Evolutionary conservation across 1,140 invertebrate species (phyloP).

Genomic region (Diabrotica undecimpunctata): DNA sequence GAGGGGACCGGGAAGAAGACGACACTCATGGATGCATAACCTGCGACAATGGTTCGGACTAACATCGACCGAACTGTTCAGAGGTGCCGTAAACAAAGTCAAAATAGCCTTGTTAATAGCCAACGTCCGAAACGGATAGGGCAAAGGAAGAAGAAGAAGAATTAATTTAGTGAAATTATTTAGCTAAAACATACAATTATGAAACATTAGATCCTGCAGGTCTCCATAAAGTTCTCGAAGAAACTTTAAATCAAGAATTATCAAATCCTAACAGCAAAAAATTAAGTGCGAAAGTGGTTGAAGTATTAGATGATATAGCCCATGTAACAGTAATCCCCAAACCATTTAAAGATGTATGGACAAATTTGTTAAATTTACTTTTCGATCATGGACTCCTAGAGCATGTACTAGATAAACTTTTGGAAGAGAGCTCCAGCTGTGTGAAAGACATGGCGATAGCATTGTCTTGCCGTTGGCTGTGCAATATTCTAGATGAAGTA

Average conservation of each 20-base stretch:
- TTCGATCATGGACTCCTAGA: conserved; percentile 25
- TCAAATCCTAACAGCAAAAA: not conserved
- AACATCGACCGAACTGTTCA: too few relatives aligned
- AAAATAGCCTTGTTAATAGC: too few relatives aligned
- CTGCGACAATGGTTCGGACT: too few relatives aligned
- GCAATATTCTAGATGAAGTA: too few relatives aligned
- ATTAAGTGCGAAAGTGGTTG: conserved; percentile 3
- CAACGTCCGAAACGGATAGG: too few relatives aligned
- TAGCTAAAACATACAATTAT: too few relatives aligned
- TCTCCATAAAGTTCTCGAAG: conserved; percentile 19
- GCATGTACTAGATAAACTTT: conserved; percentile 25
- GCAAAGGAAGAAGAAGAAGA: too few relatives aligned
- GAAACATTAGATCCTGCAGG: not conserved
- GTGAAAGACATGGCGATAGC: not conserved
- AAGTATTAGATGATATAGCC: conserved; percentile 12
- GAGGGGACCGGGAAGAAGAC: too few relatives aligned
- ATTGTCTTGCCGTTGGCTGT: too few relatives aligned
- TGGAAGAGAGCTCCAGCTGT: conserved; percentile 18
- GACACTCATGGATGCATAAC: too few relatives aligned
- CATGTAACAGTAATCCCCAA: conserved; percentile 17
- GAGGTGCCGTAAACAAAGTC: too few relatives aligned
- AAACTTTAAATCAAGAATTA: conserved; percentile 20
- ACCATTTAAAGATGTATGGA: conserved; percentile 28
- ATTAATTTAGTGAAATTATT: too few relatives aligned
- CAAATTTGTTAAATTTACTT: conserved; percentile 26